Conservation (phyloP, 1,140 invertebrate species). For the Panulirus ornatus region DNA sequence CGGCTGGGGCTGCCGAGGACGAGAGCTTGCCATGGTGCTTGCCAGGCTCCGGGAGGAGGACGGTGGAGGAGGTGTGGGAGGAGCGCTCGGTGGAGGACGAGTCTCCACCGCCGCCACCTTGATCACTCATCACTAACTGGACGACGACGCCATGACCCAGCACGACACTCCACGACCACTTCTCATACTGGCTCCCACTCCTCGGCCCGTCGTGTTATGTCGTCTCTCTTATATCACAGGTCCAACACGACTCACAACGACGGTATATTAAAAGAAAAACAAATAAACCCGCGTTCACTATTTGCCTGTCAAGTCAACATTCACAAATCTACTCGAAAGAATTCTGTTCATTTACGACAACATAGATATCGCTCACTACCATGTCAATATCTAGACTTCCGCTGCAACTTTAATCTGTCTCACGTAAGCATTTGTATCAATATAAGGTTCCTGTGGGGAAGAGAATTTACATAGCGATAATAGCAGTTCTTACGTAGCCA, state of each 20-base stretch:
- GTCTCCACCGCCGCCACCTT: slow-evolving; percentile 42
- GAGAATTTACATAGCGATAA: too few species aligned
- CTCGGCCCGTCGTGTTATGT: not conserved
- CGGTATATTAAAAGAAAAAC: not conserved
- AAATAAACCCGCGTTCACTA: not conserved
- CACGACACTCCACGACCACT: not conserved
- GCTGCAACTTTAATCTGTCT: too few species aligned
- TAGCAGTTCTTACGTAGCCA: too few species aligned
- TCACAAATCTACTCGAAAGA: too few species aligned
- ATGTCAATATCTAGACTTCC: too few species aligned
- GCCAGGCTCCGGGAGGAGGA: slow-evolving; percentile 40
- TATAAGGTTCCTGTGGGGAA: too few species aligned
- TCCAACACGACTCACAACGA: not conserved
- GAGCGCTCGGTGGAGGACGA: slow-evolving; percentile 53
- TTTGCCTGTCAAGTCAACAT: not conserved
- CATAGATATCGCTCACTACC: too few species aligned
- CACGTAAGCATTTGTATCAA: too few species aligned
- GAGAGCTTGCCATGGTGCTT: not conserved
- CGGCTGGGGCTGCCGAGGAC: not conserved
- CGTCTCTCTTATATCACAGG: not conserved
- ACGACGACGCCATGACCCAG: not conserved
- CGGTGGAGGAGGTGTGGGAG: slow-evolving; percentile 65
- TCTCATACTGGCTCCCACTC: not conserved
- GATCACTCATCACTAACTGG: slow-evolving; percentile 34
- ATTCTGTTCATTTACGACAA: too few species aligned